Evolutionary conservation across 2,113 vertebrate genomes (phyloP), one percentile per base, ranked within the genome.

Genomic region (Alces alces): DNA sequence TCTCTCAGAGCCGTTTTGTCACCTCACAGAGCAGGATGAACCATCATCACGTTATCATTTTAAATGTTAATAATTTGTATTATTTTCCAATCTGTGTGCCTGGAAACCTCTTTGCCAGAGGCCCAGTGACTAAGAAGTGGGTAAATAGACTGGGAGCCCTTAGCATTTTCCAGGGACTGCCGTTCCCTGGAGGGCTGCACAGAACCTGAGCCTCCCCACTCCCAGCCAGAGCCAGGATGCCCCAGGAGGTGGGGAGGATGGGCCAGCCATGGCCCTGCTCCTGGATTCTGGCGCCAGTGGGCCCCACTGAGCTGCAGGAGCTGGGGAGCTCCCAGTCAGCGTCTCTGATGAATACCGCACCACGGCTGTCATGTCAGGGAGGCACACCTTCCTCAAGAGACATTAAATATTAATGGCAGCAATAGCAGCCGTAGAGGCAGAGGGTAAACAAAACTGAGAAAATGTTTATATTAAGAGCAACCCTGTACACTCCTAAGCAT

Each of bases 391-490:
- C 92, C 98, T 98, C 96, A 10, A 54, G 98, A 98, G 97, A 97
- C 97, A 93, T 99, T 97, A 98, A 98, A 98, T 98, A 99, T 98
- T 98, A 98, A 98, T 87, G 93, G 95, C 96, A 96, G 97, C 98
- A 98, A 98, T 79, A 70, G 96, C 95, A 95, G 96, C 98, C 96
- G 97, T 85, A 96, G 97, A 98, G 97, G 97, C 91, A 91, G 94
- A 96, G 97, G 89, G 98, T 98, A 98, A 98, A 98, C 98, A 98
- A 95, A 97, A 98, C 95, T 36, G 0, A 98, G 93, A 97, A 98
- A 98, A 97, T 93, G 92, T 95, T 98, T 97, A 45, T 98, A 97
- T 92, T 93, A 97, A 98, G 98, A 97, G 95, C 96, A 8, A 4
- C 1, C 0, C 80, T 97, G 97, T 96, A 98, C 70, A 39, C 58